phyloP scores from a whole-genome alignment of 2,797 vertebrate genomes.

The Oryzias dopingdopingensis region DNA sequence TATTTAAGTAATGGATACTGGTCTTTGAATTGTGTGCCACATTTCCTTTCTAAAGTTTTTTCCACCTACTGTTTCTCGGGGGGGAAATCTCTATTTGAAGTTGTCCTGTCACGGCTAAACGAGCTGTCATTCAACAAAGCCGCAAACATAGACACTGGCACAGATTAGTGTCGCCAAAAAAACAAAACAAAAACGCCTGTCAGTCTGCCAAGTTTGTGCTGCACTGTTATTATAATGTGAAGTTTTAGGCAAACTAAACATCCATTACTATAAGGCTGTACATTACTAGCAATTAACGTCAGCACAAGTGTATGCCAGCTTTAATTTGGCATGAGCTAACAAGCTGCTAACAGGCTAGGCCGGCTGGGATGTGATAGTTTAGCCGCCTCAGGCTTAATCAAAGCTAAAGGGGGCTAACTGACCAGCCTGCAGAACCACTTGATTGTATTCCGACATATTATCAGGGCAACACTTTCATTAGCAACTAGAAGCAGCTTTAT shows the following conservation, averaged over 20 bases:
- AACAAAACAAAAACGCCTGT: no score
- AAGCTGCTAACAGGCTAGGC: conserved; percentile 54
- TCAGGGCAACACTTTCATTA: no score
- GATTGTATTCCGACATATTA: no score
- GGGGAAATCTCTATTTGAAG: conserved; percentile 19
- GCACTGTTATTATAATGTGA: background rate
- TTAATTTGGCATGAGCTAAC: conserved; percentile 45
- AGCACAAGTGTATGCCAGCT: conserved; percentile 46
- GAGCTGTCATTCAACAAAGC: conserved; percentile 74
- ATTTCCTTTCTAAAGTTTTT: background rate
- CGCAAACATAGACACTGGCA: conserved; percentile 30
- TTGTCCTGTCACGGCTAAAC: conserved; percentile 49
- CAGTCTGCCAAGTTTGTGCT: background rate
- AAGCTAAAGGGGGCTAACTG: conserved; percentile 37
- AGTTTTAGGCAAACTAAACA: background rate
- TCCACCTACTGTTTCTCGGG: background rate
- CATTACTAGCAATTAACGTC: conserved; percentile 34
- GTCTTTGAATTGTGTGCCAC: background rate
- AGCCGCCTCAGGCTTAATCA: conserved; percentile 61
- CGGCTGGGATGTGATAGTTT: conserved; percentile 66
- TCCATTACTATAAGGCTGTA: conserved; percentile 14
- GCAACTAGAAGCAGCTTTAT: background rate
- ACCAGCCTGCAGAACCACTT: conserved; percentile 5
- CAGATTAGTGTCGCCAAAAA: conserved; percentile 27
- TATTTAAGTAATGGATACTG: accelerated